Percentiles rank a stretch among this genome's conserved stretches.
Evolutionary conservation across 1,140 invertebrate species (phyloP).

Genomic region (Copidosoma floridanum): DNA sequence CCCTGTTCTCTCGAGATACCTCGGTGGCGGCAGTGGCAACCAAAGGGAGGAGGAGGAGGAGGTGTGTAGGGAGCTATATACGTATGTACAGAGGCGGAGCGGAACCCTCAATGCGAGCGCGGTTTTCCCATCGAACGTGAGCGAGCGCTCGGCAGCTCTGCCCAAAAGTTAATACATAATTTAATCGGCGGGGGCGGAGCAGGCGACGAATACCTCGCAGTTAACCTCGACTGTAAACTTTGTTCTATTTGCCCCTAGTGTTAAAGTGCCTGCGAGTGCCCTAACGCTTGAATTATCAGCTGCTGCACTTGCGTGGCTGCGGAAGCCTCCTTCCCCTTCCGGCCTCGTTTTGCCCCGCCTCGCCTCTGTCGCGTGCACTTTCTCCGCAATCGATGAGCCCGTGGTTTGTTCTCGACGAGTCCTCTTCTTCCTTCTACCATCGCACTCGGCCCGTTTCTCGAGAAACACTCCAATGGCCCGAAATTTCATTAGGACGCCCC

Average conservation of each 20-base stretch:
- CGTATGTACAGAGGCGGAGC: too few relatives aligned
- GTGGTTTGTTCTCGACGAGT: slow-evolving; percentile 5
- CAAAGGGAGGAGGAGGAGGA: too few relatives aligned
- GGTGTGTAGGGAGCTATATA: too few relatives aligned
- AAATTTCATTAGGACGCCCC: slow-evolving; percentile 9
- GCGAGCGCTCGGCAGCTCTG: not conserved
- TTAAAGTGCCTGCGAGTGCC: slow-evolving; percentile 30
- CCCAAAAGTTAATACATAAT: slow-evolving; percentile 31
- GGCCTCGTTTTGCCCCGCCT: too few relatives aligned
- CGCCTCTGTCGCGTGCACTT: slow-evolving; percentile 7
- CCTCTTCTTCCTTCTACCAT: too few relatives aligned
- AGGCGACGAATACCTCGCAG: slow-evolving; percentile 27
- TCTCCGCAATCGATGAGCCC: slow-evolving; percentile 18
- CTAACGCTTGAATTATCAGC: slow-evolving; percentile 28
- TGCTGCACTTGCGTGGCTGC: not conserved
- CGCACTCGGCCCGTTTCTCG: slow-evolving; percentile 20
- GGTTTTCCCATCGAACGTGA: slow-evolving; percentile 24
- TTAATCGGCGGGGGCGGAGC: slow-evolving; percentile 6
- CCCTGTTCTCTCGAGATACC: not conserved
- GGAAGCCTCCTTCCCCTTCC: too few relatives aligned
- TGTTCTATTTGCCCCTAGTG: slow-evolving; percentile 30
- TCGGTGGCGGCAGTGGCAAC: not conserved
- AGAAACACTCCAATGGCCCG: slow-evolving; percentile 7
- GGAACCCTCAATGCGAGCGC: slow-evolving; percentile 24
- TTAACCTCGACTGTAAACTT: slow-evolving; percentile 29